Conservation (phyloP, 2,888 invertebrate species). For the Mythimna vitellina region DNA sequence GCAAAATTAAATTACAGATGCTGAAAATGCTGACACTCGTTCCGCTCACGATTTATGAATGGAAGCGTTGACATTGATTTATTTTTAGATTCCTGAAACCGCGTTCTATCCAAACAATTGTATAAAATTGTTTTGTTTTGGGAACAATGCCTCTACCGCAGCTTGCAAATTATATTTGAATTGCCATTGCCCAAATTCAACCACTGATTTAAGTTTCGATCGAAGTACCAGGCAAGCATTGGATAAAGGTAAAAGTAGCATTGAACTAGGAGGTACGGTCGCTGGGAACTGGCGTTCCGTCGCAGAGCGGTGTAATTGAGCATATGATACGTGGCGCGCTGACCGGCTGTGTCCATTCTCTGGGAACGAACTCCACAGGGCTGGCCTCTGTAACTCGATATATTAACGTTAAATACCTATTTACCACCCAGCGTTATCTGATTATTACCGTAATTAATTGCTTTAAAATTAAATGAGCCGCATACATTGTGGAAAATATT, state of each 20-base stretch:
- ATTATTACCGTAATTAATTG: slow-evolving; percentile 45
- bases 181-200: slow-evolving; percentile 56
- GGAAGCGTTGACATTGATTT: slow-evolving; percentile 61
- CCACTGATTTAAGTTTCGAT: slow-evolving; percentile 60
- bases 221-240: slow-evolving; percentile 54
- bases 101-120: slow-evolving; percentile 43
- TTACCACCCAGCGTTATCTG: slow-evolving; percentile 39
- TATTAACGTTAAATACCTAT: slow-evolving; percentile 49
- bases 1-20: slow-evolving; percentile 61
- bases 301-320: slow-evolving; percentile 82
- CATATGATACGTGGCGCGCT: slow-evolving; percentile 82
- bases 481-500: slow-evolving; percentile 22
- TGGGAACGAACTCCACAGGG: slow-evolving; percentile 78
- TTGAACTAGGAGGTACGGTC: slow-evolving; percentile 59
- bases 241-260: slow-evolving; percentile 62
- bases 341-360: slow-evolving; percentile 81
- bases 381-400: slow-evolving; percentile 65
- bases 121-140: slow-evolving; percentile 45
- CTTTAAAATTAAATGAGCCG: slow-evolving; percentile 35
- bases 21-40: slow-evolving; percentile 61
- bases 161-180: slow-evolving; percentile 34
- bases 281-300: slow-evolving; percentile 64
- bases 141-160: slow-evolving; percentile 31
- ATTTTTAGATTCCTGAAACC: slow-evolving; percentile 57
- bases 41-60: slow-evolving; percentile 63